Percentiles rank a stretch among this genome's conserved stretches.
phyloP scores from a whole-genome alignment of 2,888 invertebrate genomes.

The Parelbella ahira region DNA sequence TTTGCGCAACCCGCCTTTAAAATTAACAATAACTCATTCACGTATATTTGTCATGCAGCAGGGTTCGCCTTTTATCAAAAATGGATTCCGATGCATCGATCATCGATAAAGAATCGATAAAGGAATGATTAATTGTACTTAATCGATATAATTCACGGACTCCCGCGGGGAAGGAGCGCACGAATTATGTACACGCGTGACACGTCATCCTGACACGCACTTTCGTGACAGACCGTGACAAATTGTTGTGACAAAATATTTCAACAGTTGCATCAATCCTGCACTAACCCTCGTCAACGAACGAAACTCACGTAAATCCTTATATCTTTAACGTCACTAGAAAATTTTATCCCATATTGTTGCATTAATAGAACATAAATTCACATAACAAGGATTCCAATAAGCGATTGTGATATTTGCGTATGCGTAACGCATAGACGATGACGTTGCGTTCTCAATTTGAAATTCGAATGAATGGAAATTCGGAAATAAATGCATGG shows the following conservation, averaged over 20 bases:
- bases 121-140: constrained; percentile 66
- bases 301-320: constrained; percentile 36
- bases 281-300: constrained; percentile 50
- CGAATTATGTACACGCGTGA: constrained; percentile 34
- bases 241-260: constrained; percentile 81
- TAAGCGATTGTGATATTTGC: constrained; percentile 31
- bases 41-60: constrained; percentile 65
- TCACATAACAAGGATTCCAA: constrained; percentile 13
- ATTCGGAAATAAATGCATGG: constrained; percentile 45
- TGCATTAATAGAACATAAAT: constrained; percentile 11
- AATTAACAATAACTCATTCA: constrained; percentile 41
- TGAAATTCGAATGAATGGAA: constrained; percentile 59
- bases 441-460: constrained; percentile 64
- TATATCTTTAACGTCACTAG: constrained; percentile 10
- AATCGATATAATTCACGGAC: constrained; percentile 72
- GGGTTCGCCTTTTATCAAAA: constrained; percentile 56
- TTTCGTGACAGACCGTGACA: constrained; percentile 71
- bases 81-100: constrained; percentile 59
- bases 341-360: constrained; percentile 6
- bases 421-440: constrained; percentile 41
- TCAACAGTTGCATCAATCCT: constrained; percentile 73
- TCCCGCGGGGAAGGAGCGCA: constrained; percentile 40
- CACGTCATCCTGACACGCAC: constrained; percentile 64
- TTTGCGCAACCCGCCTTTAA: constrained; percentile 27
- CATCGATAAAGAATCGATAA: constrained; percentile 64